A percentile compares a stretch with the other conserved stretches of the same genome.
Evolutionary conservation across 2,797 vertebrate genomes (phyloP).

Genomic region (Pyrocephalus nanus): DNA sequence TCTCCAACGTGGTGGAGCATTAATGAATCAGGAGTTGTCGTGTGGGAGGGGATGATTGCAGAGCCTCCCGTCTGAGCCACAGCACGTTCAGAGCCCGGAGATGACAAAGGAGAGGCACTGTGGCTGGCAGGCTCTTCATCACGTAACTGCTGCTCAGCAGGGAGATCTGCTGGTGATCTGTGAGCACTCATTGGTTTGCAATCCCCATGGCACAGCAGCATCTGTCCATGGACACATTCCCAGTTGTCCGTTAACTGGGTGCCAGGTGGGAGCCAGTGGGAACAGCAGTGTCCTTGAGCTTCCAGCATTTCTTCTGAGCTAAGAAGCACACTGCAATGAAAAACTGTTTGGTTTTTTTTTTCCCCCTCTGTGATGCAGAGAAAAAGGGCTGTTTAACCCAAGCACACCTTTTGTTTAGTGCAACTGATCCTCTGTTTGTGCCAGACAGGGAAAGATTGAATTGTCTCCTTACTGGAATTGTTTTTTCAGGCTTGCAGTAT

Average conservation of each 20-base stretch:
- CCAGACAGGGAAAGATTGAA: neutral
- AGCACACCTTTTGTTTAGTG: neutral
- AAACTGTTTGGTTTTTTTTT: neutral
- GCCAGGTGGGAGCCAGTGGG: neutral
- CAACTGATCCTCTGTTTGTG: neutral
- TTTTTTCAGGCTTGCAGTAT: neutral
- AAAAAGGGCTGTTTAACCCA: neutral
- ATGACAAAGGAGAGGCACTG: neutral
- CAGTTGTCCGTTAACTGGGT: neutral
- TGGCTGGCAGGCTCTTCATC: constrained; percentile 20
- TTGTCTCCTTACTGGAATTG: neutral
- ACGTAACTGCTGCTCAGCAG: constrained; percentile 24
- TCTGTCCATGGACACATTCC: neutral
- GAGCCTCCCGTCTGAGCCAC: neutral
- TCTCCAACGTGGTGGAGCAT: neutral
- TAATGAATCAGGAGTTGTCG: neutral
- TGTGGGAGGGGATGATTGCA: neutral
- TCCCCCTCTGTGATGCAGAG: neutral
- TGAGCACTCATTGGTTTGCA: neutral
- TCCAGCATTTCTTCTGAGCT: neutral
- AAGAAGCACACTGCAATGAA: neutral
- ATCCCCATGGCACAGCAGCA: neutral
- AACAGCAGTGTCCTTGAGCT: neutral
- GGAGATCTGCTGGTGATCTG: neutral
- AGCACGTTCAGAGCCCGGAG: neutral